Percentiles rank a stretch among this genome's conserved stretches.
These are phyloP conservation scores for Ictidomys tridecemlineatus DNA, from an alignment of 2,113 vertebrate species.

Conservation along the genomic window DNA sequence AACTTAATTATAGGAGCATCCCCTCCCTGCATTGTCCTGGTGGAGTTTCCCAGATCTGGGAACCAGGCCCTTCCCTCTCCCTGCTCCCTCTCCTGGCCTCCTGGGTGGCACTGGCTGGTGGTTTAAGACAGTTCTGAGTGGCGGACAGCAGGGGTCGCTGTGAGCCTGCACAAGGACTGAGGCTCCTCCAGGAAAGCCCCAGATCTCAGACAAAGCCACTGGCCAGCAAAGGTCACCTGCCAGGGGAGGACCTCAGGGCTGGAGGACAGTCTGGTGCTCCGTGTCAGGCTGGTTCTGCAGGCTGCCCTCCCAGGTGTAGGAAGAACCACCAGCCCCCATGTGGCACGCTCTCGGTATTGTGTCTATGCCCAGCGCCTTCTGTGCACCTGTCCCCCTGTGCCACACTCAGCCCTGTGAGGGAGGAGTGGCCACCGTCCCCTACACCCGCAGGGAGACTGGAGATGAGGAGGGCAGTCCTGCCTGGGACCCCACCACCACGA, in stretches of 20 bases:
- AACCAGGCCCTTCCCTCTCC: not conserved
- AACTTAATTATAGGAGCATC: fast-evolving
- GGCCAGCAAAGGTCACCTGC: conserved; percentile 25
- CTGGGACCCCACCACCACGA: fast-evolving
- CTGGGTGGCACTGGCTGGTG: fast-evolving
- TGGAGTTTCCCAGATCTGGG: no score
- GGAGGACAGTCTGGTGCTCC: not conserved
- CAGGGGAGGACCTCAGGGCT: not conserved
- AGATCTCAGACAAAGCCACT: not conserved
- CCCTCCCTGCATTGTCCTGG: not conserved
- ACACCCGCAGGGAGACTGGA: not conserved
- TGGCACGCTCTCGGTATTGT: no score
- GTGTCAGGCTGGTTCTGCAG: not conserved
- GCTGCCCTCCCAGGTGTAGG: not conserved
- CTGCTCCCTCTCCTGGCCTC: not conserved
- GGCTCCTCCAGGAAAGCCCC: no score
- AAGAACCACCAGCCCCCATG: not conserved
- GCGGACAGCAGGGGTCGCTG: conserved; percentile 87
- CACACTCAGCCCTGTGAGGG: fast-evolving
- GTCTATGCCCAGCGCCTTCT: fast-evolving
- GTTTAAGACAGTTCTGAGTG: not conserved
- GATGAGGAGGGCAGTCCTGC: fast-evolving
- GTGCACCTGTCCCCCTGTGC: not conserved
- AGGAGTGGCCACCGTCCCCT: no score
- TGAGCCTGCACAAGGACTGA: conserved; percentile 69